Conservation (phyloP, 2,797 vertebrate species). For the Spheniscus humboldti region DNA sequence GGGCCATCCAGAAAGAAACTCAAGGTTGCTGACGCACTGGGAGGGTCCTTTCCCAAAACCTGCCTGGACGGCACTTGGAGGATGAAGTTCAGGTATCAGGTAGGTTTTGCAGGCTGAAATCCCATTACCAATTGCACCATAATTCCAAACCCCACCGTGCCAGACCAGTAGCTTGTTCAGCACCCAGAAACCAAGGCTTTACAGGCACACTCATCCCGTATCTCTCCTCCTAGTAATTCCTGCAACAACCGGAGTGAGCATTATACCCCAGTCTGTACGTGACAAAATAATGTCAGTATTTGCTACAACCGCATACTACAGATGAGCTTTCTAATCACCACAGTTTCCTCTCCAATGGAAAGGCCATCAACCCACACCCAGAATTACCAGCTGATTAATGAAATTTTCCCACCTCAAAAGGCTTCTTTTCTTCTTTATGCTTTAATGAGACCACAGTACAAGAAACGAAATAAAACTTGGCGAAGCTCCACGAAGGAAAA, state of each 20-base stretch:
- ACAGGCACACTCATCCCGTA: fast-evolving
- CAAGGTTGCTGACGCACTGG: background rate
- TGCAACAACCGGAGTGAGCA: background rate
- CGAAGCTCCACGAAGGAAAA: background rate
- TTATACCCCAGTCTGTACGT: fast-evolving
- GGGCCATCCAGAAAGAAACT: background rate
- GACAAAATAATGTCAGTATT: background rate
- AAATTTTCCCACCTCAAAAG: background rate
- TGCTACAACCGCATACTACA: background rate
- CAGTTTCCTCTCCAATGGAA: background rate
- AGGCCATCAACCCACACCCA: background rate
- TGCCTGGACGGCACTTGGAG: background rate
- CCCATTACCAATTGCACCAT: fast-evolving
- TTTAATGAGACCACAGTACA: background rate
- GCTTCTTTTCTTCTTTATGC: background rate
- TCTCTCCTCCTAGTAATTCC: background rate
- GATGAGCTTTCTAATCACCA: background rate
- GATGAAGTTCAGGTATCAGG: background rate
- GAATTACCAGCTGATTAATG: background rate
- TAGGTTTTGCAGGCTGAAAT: background rate
- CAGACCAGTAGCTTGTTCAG: background rate
- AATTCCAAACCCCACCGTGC: background rate
- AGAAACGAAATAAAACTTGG: background rate
- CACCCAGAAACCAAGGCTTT: background rate
- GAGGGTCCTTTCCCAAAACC: background rate